Evolutionary conservation across 2,888 invertebrate genomes (phyloP).

Genomic region (Microdon myrmicae): DNA sequence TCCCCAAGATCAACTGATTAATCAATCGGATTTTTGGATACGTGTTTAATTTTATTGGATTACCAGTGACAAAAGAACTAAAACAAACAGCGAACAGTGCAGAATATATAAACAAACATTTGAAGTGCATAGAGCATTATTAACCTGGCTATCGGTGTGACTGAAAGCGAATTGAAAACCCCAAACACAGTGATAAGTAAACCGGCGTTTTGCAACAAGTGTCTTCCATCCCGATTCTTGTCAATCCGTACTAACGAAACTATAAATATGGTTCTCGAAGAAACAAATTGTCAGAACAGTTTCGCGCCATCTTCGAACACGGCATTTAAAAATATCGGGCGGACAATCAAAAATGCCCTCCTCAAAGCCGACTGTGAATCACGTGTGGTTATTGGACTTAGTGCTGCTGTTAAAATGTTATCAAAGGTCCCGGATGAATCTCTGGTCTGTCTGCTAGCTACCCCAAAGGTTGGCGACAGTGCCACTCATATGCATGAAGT

Average conservation of each 20-base stretch:
- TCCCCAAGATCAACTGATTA: too few relatives aligned
- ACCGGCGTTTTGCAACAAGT: constrained; percentile 18
- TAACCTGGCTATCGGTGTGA: constrained; percentile 47
- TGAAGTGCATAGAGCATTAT: constrained; percentile 24
- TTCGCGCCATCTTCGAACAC: constrained; percentile 34
- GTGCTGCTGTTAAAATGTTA: constrained; percentile 63
- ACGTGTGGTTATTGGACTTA: constrained; percentile 65
- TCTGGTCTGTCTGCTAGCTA: constrained; percentile 76
- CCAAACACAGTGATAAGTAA: constrained; percentile 50
- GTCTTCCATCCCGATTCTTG: constrained; percentile 6
- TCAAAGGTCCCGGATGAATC: constrained; percentile 70
- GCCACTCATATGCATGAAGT: constrained; percentile 84
- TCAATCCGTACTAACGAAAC: constrained; percentile 26
- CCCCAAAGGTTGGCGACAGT: constrained; percentile 76
- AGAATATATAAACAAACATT: constrained; percentile 26
- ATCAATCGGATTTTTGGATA: too few relatives aligned
- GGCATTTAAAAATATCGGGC: constrained; percentile 62
- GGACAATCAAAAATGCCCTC: constrained; percentile 62
- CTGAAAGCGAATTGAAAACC: constrained; percentile 28
- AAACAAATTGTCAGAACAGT: constrained; percentile 34
- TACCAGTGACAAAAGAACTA: constrained; percentile 37
- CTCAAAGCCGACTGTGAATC: constrained; percentile 63
- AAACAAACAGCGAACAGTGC: constrained; percentile 17
- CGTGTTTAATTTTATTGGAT: constrained; percentile 26
- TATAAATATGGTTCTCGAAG: constrained; percentile 53